Conservation (phyloP, 2,797 vertebrate species). For the Lepilemur ruficaudatus region DNA sequence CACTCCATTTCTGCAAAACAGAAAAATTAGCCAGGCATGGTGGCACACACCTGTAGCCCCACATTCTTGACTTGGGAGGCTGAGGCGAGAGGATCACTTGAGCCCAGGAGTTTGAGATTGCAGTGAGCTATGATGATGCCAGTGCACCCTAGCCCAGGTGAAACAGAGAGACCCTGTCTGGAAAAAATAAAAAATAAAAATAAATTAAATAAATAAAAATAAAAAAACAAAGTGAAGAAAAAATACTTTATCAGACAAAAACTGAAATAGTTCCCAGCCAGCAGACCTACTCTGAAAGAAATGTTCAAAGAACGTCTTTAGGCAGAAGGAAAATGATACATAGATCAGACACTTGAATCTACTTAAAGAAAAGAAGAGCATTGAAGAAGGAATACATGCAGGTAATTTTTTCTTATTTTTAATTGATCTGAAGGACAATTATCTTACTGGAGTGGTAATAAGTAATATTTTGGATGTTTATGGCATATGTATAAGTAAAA, state of each 20-base stretch:
- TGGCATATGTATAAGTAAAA: neutral
- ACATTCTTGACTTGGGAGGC: too few species aligned
- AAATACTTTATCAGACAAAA: neutral
- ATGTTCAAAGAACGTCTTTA: neutral
- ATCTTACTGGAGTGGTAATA: neutral
- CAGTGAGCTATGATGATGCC: too few species aligned
- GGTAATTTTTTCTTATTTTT: neutral
- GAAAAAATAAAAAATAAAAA: too few species aligned
- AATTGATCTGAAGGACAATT: neutral
- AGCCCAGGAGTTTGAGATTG: too few species aligned
- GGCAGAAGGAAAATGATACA: neutral
- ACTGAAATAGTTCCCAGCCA: neutral
- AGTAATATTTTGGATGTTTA: neutral
- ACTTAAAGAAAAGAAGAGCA: neutral
- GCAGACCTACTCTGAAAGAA: neutral
- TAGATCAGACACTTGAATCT: neutral
- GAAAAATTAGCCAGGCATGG: too few species aligned
- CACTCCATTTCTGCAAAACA: too few species aligned
- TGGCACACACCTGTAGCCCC: too few species aligned
- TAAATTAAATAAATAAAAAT: too few species aligned
- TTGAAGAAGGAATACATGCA: neutral
- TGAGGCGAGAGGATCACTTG: too few species aligned
- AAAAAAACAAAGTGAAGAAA: neutral
- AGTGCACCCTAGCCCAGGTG: too few species aligned
- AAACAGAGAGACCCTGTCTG: too few species aligned